Percentiles rank a stretch among this genome's conserved stretches.
phyloP scores from a whole-genome alignment of 2,888 invertebrate genomes.

The Cataglyphis livida region DNA sequence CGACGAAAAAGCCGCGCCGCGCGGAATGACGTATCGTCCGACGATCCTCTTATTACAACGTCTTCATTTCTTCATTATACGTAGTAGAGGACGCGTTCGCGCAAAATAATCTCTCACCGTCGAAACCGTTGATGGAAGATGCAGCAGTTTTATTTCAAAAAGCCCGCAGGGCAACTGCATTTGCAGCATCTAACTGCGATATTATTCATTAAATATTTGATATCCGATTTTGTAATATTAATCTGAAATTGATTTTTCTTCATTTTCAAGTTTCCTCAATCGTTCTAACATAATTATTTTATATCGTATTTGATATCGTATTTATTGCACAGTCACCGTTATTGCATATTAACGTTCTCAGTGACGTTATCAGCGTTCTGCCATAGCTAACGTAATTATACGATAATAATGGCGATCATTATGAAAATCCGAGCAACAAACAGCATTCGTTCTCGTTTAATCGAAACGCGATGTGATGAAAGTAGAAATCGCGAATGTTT shows the following conservation, averaged over 20 bases:
- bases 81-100: neutral
- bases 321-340: neutral
- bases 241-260: neutral
- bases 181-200: neutral
- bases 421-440: neutral
- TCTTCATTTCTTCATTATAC: slow-evolving; percentile 66
- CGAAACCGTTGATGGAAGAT: slow-evolving; percentile 1
- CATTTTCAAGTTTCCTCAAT: neutral
- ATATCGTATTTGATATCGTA: neutral
- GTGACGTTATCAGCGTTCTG: neutral
- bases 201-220: neutral
- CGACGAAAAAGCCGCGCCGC: slow-evolving; percentile 58
- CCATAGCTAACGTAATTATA: neutral
- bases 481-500: slow-evolving; percentile 38
- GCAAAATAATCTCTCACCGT: slow-evolving; percentile 25
- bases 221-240: neutral
- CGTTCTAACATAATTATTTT: neutral
- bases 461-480: slow-evolving; percentile 1
- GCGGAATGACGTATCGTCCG: slow-evolving; percentile 71
- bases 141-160: neutral
- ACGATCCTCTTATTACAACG: slow-evolving; percentile 64
- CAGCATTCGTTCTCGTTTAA: neutral
- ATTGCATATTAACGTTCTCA: neutral
- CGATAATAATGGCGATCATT: neutral
- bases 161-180: neutral